These are phyloP conservation scores for Rhynchonema sp. DNA, from an alignment of 2,888 invertebrate genomes.

Conservation along the genomic window DNA sequence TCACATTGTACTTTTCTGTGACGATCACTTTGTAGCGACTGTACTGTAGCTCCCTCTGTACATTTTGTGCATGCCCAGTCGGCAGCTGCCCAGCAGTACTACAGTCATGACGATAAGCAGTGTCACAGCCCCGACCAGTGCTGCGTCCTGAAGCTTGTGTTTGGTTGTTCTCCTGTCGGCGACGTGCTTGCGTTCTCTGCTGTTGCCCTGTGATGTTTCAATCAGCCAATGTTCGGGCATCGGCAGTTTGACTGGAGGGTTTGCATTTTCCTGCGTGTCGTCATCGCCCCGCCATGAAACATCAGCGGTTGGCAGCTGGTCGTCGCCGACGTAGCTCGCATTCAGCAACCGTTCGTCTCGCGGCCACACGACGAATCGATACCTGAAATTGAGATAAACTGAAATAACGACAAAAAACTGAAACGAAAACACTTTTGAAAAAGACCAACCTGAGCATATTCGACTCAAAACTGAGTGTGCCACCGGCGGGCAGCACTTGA, in stretches of 20 bases:
- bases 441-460: not conserved
- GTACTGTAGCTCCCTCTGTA: not conserved
- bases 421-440: too few species aligned
- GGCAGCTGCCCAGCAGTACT: not conserved
- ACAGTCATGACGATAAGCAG: not conserved
- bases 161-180: not conserved
- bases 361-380: not conserved
- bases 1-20: too few species aligned
- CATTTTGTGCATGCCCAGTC: not conserved
- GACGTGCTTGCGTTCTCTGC: not conserved
- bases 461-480: not conserved
- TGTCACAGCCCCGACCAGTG: not conserved
- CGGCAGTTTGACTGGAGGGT: not conserved
- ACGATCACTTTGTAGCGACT: not conserved
- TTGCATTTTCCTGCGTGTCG: not conserved
- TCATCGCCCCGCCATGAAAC: too few species aligned
- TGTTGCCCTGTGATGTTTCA: not conserved
- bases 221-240: not conserved
- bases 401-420: too few species aligned
- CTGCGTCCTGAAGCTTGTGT: not conserved
- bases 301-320: not conserved
- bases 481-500: not conserved
- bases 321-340: not conserved
- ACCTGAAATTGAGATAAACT: too few species aligned
- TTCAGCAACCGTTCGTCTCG: not conserved